Conservation (phyloP, 2,113 vertebrate species). For the Anarrhichthys ocellatus region DNA sequence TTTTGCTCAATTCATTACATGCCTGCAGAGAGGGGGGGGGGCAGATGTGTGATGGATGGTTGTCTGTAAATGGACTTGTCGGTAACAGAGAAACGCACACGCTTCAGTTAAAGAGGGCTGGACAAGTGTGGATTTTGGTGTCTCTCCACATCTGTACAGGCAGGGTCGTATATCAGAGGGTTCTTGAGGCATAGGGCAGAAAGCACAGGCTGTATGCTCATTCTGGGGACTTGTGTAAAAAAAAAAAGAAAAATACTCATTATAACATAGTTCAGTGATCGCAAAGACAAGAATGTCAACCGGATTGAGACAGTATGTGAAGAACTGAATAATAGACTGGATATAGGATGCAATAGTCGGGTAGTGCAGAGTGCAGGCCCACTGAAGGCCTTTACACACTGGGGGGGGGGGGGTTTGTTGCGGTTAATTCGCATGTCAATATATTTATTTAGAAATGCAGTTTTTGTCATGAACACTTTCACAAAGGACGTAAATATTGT, state of each 20-base stretch:
- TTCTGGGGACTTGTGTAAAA: neutral
- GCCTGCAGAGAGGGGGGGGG: conserved; percentile 70
- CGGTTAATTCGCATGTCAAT: too few relatives aligned
- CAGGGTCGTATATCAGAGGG: conserved; percentile 46
- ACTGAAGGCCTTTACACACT: neutral
- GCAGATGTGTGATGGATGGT: conserved; percentile 80
- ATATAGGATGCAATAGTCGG: neutral
- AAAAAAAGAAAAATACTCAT: conserved; percentile 11
- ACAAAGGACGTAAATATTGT: neutral
- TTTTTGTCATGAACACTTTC: too few relatives aligned
- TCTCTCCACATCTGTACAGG: conserved; percentile 56
- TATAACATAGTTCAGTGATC: neutral
- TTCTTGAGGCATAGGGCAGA: conserved; percentile 27
- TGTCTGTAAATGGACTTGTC: conserved; percentile 83
- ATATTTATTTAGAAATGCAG: too few relatives aligned
- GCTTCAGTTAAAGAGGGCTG: conserved; percentile 80
- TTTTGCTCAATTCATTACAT: conserved; percentile 77
- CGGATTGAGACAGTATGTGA: neutral
- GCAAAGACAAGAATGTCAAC: conserved; percentile 6
- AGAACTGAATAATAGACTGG: neutral
- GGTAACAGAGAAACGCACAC: conserved; percentile 80
- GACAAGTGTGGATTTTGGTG: conserved; percentile 70
- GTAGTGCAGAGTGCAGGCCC: neutral
- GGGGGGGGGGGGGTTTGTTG: too few relatives aligned
- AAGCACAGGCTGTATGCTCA: neutral